These are phyloP conservation scores for Lethenteron reissneri DNA, from an alignment of 2,113 vertebrate genomes.

Conservation along the genomic window DNA sequence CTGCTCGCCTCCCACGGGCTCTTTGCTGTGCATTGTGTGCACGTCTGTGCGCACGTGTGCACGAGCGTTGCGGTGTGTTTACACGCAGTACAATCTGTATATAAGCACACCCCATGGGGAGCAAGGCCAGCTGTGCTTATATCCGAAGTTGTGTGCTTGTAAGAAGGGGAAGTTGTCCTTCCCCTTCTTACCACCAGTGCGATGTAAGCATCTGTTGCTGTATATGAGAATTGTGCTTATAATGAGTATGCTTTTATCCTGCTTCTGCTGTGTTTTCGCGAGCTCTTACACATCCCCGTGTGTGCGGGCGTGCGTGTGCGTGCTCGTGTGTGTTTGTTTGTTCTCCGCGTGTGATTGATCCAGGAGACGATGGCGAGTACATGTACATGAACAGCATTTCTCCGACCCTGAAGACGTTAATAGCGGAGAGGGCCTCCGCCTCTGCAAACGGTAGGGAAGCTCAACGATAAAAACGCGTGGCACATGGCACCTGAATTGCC, in stretches of 20 bases:
- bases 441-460: too few relatives aligned
- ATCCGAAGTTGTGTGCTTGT: too few relatives aligned
- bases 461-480: too few relatives aligned
- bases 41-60: neutral
- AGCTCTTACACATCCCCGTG: neutral
- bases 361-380: conserved; percentile 3
- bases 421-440: too few relatives aligned
- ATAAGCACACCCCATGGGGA: too few relatives aligned
- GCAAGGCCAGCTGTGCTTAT: too few relatives aligned
- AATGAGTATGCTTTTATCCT: neutral
- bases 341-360: neutral
- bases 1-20: too few relatives aligned
- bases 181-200: too few relatives aligned
- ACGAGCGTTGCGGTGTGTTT: neutral
- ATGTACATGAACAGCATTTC: conserved; percentile 5
- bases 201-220: too few relatives aligned
- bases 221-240: neutral
- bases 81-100: neutral
- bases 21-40: neutral
- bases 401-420: too few relatives aligned
- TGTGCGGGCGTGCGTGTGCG: neutral
- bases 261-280: neutral
- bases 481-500: too few relatives aligned
- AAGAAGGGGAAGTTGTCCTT: too few relatives aligned
- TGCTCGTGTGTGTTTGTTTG: neutral